These are phyloP conservation scores for Falco novaeseelandiae DNA, from an alignment of 2,797 vertebrate species.

Conservation along the genomic window DNA sequence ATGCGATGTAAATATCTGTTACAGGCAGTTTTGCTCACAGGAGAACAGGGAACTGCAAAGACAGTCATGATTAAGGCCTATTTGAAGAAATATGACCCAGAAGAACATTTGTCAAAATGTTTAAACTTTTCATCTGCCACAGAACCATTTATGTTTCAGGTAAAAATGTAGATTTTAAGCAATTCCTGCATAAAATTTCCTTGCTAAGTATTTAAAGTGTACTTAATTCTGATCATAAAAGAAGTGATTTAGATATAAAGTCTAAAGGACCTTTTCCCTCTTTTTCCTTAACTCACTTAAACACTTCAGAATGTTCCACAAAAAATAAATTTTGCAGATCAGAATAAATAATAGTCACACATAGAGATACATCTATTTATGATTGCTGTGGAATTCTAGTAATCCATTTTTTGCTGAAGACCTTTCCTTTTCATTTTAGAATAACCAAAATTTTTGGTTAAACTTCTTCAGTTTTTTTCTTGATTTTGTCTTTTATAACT, in stretches of 20 bases:
- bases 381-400: background rate
- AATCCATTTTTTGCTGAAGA: background rate
- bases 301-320: background rate
- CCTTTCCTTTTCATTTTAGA: background rate
- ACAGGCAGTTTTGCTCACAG: conserved; percentile 80
- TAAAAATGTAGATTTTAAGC: conserved; percentile 7
- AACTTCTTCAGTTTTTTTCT: background rate
- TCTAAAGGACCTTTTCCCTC: background rate
- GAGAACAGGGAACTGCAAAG: conserved; percentile 82
- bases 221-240: background rate
- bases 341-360: background rate
- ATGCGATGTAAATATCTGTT: background rate
- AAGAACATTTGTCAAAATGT: conserved; percentile 78
- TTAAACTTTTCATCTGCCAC: conserved; percentile 82
- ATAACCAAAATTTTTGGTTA: background rate
- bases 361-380: background rate
- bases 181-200: background rate
- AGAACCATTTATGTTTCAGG: conserved; percentile 82
- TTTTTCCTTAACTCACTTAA: background rate
- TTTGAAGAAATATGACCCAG: conserved; percentile 79
- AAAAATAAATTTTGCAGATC: background rate
- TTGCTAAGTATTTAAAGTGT: background rate
- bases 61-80: conserved; percentile 81
- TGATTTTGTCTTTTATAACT: background rate
- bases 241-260: background rate